These are phyloP conservation scores for Bombus impatiens DNA, from an alignment of 1,140 invertebrate genomes.

Conservation along the genomic window DNA sequence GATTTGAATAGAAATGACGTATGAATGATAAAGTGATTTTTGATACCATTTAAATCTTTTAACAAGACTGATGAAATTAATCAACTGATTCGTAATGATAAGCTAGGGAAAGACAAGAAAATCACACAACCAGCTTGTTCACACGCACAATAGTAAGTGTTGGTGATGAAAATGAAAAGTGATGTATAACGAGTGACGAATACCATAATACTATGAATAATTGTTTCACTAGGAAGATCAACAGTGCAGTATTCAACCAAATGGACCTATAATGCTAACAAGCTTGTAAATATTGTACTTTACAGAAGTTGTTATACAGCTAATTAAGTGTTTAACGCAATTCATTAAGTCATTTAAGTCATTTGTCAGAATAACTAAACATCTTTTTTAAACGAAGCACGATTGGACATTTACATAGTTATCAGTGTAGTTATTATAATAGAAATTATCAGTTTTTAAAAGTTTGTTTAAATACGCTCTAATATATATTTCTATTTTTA, in stretches of 20 bases:
- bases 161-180: conserved; percentile 11
- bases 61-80: not conserved
- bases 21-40: not conserved
- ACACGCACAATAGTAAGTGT: not conserved
- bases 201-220: conserved; percentile 5
- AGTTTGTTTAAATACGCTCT: not conserved
- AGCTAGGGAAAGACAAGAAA: conserved; percentile 6
- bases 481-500: not conserved
- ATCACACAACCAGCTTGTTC: not conserved
- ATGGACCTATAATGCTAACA: conserved; percentile 10
- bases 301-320: not conserved
- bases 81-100: conserved; percentile 6
- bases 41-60: not conserved
- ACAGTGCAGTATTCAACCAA: conserved; percentile 29
- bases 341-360: not conserved
- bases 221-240: conserved; percentile 30
- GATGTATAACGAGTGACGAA: conserved; percentile 5
- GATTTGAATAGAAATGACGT: not conserved
- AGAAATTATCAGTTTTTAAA: not conserved
- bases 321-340: not conserved
- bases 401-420: not conserved
- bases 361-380: not conserved
- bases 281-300: conserved; percentile 15
- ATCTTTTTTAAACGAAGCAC: not conserved
- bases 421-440: not conserved